Conservation (phyloP, 2,888 invertebrate genomes). For the Drosophila greeni region DNA sequence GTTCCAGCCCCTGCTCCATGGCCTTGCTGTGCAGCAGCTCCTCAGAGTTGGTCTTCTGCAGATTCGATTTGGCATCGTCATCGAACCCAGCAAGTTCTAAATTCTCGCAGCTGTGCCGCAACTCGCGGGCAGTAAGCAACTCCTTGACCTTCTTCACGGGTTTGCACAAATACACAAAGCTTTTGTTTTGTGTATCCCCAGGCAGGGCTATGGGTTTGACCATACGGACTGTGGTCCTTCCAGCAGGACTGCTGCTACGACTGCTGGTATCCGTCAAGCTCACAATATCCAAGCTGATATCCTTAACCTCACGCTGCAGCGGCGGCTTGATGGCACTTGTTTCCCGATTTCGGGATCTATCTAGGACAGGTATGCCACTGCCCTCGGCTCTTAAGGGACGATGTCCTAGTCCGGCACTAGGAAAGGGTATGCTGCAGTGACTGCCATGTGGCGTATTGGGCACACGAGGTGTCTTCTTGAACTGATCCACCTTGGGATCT, state of each 20-base stretch:
- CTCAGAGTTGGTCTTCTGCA: constrained; percentile 23
- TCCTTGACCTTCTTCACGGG: constrained; percentile 52
- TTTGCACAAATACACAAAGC: constrained; percentile 60
- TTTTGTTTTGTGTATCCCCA: constrained; percentile 46
- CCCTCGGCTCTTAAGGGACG: not conserved
- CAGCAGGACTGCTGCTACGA: constrained; percentile 18
- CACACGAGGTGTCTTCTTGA: not conserved
- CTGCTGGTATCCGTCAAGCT: not conserved
- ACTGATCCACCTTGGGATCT: not conserved
- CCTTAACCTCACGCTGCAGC: fast-evolving
- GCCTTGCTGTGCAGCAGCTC: not conserved
- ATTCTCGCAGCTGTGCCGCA: constrained; percentile 50
- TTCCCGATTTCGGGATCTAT: not conserved
- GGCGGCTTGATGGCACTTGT: not conserved
- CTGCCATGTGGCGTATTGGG: constrained; percentile 20
- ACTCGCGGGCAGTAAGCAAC: constrained; percentile 48
- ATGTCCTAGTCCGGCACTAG: not conserved
- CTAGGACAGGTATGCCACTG: not conserved
- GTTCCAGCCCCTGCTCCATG: not conserved
- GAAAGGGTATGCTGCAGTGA: constrained; percentile 4
- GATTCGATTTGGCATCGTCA: not conserved
- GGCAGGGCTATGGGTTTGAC: constrained; percentile 33
- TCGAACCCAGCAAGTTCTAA: constrained; percentile 19
- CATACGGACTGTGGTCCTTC: constrained; percentile 31
- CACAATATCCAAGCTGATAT: not conserved